Conservation (phyloP, 2,797 vertebrate species). For the Mycteria americana region DNA sequence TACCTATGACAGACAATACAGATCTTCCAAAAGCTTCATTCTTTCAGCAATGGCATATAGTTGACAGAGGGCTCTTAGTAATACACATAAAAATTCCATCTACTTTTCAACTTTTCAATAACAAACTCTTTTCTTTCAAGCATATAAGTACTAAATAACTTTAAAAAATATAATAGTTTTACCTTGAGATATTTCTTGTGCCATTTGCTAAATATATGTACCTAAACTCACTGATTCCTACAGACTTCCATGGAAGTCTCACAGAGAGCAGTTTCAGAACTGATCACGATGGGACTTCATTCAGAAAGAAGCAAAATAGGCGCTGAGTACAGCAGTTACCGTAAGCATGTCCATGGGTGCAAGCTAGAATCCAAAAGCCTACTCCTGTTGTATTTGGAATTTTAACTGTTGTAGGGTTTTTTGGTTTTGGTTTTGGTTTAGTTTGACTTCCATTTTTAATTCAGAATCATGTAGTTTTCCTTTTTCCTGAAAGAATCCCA, state of each 20-base stretch:
- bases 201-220: background rate
- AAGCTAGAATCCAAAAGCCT: background rate
- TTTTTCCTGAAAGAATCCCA: background rate
- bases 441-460: background rate
- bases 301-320: background rate
- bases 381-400: background rate
- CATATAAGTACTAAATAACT: background rate
- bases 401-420: accelerated
- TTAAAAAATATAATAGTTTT: background rate
- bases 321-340: background rate
- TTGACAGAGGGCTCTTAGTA: background rate
- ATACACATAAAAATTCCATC: background rate
- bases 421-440: background rate
- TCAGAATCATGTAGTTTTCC: background rate
- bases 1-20: background rate
- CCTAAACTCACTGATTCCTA: background rate
- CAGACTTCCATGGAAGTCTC: background rate
- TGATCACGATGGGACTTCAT: background rate
- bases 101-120: background rate
- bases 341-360: background rate
- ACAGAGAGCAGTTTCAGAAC: background rate
- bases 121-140: background rate
- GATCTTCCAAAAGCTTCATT: background rate
- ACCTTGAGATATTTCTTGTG: background rate
- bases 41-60: background rate